Percentiles rank a stretch among this genome's conserved stretches.
Evolutionary conservation across 2,797 vertebrate species (phyloP).

Genomic region (Rhabdophis nuchalis): DNA sequence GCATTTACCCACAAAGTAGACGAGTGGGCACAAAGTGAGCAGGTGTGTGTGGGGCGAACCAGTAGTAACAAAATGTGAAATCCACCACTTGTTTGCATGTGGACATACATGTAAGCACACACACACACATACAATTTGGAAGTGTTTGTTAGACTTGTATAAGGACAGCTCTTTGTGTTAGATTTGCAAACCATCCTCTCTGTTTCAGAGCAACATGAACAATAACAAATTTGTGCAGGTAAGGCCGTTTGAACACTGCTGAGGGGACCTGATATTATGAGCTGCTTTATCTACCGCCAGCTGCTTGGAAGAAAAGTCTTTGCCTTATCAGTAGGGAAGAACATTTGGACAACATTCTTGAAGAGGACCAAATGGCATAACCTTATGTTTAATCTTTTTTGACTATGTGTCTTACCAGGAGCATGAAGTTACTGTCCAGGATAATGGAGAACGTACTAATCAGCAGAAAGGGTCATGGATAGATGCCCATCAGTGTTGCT

Average conservation of each 20-base stretch:
- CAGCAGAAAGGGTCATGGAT: background rate
- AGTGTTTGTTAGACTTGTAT: background rate
- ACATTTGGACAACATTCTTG: background rate
- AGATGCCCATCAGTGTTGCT: background rate
- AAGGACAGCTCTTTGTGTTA: background rate
- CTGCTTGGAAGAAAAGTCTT: background rate
- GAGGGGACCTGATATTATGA: background rate
- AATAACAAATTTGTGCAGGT: background rate
- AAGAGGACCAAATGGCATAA: background rate
- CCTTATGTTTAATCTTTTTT: background rate
- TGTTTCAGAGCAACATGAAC: background rate
- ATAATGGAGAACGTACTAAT: background rate
- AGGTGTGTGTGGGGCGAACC: too few species aligned
- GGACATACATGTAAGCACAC: background rate
- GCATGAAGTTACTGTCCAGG: background rate
- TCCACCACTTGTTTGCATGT: background rate
- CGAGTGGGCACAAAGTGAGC: too few species aligned
- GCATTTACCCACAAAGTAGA: too few species aligned
- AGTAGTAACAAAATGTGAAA: too few species aligned
- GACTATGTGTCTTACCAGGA: background rate
- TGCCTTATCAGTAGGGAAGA: background rate
- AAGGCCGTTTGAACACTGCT: background rate
- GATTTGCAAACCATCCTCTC: background rate
- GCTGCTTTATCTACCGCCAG: background rate
- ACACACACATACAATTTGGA: background rate